phyloP scores from a whole-genome alignment of 2,113 vertebrate species.

The Sclerurus mexicanus region DNA sequence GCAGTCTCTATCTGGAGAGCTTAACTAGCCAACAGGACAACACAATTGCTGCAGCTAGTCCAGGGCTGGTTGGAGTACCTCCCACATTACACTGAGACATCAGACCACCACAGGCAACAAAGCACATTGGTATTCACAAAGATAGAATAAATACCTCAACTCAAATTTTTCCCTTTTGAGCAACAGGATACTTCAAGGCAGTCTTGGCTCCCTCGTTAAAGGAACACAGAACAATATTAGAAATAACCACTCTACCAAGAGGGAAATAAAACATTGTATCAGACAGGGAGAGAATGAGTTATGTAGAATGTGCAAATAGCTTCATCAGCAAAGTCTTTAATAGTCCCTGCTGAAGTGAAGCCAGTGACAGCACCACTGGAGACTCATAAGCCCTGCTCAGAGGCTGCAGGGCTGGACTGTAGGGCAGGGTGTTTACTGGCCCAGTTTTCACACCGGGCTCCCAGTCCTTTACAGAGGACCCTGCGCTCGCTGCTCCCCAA shows the following conservation, averaged over 20 bases:
- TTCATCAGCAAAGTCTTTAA: not conserved
- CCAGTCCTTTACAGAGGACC: not conserved
- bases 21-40: not conserved
- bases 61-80: not conserved
- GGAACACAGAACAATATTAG: not conserved
- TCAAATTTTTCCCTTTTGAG: not conserved
- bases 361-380: not conserved
- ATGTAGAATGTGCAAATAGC: not conserved
- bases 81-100: fast-evolving
- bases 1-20: fast-evolving
- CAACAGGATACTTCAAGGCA: fast-evolving
- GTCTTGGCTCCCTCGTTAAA: fast-evolving
- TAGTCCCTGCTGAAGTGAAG: not conserved
- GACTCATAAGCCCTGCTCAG: fast-evolving
- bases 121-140: not conserved
- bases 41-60: not conserved
- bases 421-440: not conserved
- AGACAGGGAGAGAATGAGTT: not conserved
- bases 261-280: not conserved
- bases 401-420: not conserved
- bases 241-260: not conserved
- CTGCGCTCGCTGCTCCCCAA: fast-evolving
- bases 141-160: not conserved
- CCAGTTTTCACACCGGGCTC: not conserved
- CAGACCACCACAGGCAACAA: not conserved